Evolutionary conservation across 2,888 invertebrate genomes (phyloP).

Genomic region (Lysandra coridon): DNA sequence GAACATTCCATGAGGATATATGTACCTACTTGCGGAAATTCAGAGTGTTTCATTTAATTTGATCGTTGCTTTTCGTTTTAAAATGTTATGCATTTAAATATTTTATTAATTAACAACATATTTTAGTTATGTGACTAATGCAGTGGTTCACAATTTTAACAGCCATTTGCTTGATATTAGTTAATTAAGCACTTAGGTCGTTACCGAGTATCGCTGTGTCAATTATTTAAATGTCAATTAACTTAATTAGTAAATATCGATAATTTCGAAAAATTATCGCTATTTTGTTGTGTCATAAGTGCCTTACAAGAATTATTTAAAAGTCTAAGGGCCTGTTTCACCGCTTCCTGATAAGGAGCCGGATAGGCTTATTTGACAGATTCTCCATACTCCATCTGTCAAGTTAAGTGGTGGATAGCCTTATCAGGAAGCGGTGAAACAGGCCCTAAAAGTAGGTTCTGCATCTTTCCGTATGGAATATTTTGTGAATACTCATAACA

Average conservation of each 20-base stretch:
- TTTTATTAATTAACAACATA: not conserved
- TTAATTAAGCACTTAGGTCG: slow-evolving; percentile 23
- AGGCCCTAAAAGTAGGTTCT: too few relatives aligned
- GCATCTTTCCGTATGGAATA: too few relatives aligned
- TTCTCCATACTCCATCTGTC: too few relatives aligned
- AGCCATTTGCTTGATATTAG: slow-evolving; percentile 12
- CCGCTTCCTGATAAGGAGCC: too few relatives aligned
- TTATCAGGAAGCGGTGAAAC: too few relatives aligned
- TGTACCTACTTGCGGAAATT: too few relatives aligned
- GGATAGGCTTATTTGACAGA: too few relatives aligned
- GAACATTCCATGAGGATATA: too few relatives aligned
- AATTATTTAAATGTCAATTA: slow-evolving; percentile 19
- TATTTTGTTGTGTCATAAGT: not conserved
- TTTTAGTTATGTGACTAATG: slow-evolving; percentile 2
- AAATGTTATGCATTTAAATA: not conserved
- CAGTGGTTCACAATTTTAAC: not conserved
- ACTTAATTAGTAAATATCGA: slow-evolving; percentile 24
- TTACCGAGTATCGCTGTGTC: slow-evolving; percentile 22
- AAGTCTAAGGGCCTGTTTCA: not conserved
- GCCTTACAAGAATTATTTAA: not conserved
- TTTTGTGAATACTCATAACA: too few relatives aligned
- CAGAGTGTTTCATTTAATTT: not conserved
- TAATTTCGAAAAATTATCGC: not conserved
- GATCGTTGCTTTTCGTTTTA: not conserved
- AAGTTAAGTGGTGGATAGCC: too few relatives aligned